Conservation (phyloP, 2,888 invertebrate genomes). For the Xanthorhoe designata region DNA sequence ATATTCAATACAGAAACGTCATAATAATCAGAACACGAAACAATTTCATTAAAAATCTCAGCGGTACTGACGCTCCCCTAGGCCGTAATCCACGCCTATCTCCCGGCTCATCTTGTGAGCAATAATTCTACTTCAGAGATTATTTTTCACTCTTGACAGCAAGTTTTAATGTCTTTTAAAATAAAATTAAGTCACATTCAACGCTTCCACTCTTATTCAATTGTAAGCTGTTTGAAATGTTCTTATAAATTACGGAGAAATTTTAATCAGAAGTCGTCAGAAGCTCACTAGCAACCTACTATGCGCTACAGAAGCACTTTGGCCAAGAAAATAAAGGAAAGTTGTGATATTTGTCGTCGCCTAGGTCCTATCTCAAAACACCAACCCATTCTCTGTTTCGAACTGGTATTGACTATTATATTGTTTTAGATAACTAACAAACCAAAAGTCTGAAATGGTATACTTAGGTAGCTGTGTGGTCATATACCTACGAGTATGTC, state of each 20-base stretch:
- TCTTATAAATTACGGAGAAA: slow-evolving; percentile 41
- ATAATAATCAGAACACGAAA: slow-evolving; percentile 26
- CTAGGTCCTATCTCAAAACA: too few species aligned
- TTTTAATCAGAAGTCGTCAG: slow-evolving; percentile 9
- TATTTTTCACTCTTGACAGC: slow-evolving; percentile 81
- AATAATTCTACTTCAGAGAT: slow-evolving; percentile 77
- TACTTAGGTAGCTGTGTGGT: too few species aligned
- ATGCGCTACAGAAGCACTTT: background rate
- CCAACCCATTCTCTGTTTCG: too few species aligned
- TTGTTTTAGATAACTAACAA: too few species aligned
- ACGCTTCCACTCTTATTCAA: slow-evolving; percentile 53
- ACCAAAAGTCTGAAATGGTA: too few species aligned
- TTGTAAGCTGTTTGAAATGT: slow-evolving; percentile 49
- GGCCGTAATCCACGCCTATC: slow-evolving; percentile 68
- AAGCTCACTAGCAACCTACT: slow-evolving; percentile 7
- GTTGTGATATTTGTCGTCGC: background rate
- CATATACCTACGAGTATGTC: too few species aligned
- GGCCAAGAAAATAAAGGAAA: background rate
- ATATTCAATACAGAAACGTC: background rate
- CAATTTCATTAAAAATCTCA: slow-evolving; percentile 36
- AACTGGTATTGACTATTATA: too few species aligned
- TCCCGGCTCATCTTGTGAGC: slow-evolving; percentile 76
- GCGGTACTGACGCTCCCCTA: slow-evolving; percentile 31
- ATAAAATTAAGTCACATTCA: slow-evolving; percentile 73
- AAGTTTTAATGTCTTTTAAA: slow-evolving; percentile 82